Evolutionary conservation across 2,888 invertebrate genomes (phyloP).

Genomic region (Emmelina monodactyla): DNA sequence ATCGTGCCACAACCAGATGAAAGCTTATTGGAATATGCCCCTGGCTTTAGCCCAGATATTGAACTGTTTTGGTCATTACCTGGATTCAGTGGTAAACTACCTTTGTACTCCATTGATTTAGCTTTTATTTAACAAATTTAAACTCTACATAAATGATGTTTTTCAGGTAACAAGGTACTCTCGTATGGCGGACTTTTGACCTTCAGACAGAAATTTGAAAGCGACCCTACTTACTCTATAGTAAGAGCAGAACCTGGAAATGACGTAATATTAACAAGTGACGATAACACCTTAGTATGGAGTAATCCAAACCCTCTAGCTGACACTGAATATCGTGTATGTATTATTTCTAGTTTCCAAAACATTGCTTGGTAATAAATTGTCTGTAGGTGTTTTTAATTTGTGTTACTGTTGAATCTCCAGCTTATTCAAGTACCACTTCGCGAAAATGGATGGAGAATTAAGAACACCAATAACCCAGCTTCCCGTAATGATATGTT

Average conservation of each 20-base stretch:
- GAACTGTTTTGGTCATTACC: constrained; percentile 54
- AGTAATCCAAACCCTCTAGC: constrained; percentile 69
- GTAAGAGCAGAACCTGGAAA: constrained; percentile 66
- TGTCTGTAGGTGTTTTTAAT: too few relatives aligned
- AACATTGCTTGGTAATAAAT: too few relatives aligned
- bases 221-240: constrained; percentile 41
- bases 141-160: not conserved
- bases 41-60: constrained; percentile 28
- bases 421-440: constrained; percentile 73
- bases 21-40: constrained; percentile 48
- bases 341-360: too few relatives aligned
- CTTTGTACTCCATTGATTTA: not conserved
- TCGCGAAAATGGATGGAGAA: constrained; percentile 71
- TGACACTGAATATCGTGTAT: too few relatives aligned
- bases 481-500: constrained; percentile 82
- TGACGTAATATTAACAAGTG: constrained; percentile 84
- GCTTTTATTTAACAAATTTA: not conserved
- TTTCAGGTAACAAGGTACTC: constrained; percentile 73
- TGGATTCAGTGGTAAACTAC: constrained; percentile 43
- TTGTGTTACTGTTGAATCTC: too few relatives aligned
- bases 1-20: constrained; percentile 39
- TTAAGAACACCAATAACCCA: constrained; percentile 27
- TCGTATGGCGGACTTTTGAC: constrained; percentile 88
- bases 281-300: constrained; percentile 80
- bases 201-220: constrained; percentile 75